Conservation (phyloP, 1,140 invertebrate genomes). For the Akabosia matsudoensis region DNA sequence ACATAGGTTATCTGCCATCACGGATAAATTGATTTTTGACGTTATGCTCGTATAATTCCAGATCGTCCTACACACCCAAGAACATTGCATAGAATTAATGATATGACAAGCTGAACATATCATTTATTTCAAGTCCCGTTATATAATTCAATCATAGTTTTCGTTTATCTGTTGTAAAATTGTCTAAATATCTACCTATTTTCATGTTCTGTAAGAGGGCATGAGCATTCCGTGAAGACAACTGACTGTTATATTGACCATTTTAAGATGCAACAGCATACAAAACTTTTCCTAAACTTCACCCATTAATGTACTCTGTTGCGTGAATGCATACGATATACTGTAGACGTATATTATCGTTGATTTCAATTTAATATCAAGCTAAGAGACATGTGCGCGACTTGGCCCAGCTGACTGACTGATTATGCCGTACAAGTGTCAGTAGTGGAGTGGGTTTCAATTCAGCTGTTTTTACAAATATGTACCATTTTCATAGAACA, state of each 20-base stretch:
- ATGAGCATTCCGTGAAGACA: neutral
- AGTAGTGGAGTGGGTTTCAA: neutral
- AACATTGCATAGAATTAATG: neutral
- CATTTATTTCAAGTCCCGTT: neutral
- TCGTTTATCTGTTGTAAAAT: neutral
- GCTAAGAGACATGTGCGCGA: neutral
- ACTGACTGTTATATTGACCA: too few relatives aligned
- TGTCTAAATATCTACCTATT: neutral
- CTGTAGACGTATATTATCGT: neutral
- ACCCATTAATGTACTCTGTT: neutral
- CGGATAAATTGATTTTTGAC: too few relatives aligned
- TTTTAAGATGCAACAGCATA: too few relatives aligned
- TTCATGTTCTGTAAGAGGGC: neutral
- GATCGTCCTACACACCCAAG: too few relatives aligned
- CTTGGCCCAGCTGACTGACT: neutral
- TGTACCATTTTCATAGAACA: too few relatives aligned
- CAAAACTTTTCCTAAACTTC: too few relatives aligned
- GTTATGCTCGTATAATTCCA: too few relatives aligned
- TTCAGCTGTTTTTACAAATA: neutral
- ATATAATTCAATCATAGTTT: too few relatives aligned
- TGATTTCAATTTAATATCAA: conserved; percentile 17
- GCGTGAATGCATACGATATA: neutral
- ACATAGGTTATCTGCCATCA: too few relatives aligned
- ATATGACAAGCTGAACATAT: neutral
- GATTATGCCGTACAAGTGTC: neutral